phyloP scores from a whole-genome alignment of 2,797 vertebrate species.

The Cynopterus sphinx region DNA sequence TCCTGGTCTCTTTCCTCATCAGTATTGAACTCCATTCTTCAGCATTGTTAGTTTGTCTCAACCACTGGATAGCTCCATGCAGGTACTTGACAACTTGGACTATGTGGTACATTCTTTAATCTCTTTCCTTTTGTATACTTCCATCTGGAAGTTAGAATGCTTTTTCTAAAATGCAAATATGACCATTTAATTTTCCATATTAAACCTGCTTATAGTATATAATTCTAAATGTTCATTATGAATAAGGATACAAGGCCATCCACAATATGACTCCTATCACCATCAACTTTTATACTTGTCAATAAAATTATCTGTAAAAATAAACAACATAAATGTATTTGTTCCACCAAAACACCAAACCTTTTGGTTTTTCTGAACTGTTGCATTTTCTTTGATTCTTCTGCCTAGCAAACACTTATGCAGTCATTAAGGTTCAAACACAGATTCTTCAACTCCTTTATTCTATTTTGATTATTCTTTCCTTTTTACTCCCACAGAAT shows the following conservation, averaged over 20 bases:
- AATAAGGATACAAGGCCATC: not conserved
- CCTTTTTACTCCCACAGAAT: not conserved
- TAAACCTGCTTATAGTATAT: not conserved
- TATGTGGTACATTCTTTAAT: not conserved
- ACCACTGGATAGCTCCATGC: not conserved
- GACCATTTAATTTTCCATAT: not conserved
- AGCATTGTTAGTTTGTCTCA: constrained; percentile 8
- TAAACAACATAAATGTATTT: not conserved
- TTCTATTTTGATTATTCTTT: constrained; percentile 5
- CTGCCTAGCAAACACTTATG: not conserved
- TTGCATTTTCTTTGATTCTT: not conserved
- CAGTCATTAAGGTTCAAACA: not conserved
- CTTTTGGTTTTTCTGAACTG: not conserved
- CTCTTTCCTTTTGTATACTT: not conserved
- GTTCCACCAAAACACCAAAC: not conserved
- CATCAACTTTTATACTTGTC: not conserved
- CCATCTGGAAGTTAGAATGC: not conserved
- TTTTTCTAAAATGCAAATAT: constrained; percentile 43
- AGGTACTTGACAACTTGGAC: not conserved
- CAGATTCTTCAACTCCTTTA: not conserved
- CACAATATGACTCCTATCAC: not conserved
- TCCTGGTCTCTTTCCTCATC: not conserved
- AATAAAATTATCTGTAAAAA: constrained; percentile 11
- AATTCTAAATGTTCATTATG: not conserved
- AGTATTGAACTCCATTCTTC: not conserved